phyloP scores from a whole-genome alignment of 2,797 vertebrate species.

The Cheirogaleus major region DNA sequence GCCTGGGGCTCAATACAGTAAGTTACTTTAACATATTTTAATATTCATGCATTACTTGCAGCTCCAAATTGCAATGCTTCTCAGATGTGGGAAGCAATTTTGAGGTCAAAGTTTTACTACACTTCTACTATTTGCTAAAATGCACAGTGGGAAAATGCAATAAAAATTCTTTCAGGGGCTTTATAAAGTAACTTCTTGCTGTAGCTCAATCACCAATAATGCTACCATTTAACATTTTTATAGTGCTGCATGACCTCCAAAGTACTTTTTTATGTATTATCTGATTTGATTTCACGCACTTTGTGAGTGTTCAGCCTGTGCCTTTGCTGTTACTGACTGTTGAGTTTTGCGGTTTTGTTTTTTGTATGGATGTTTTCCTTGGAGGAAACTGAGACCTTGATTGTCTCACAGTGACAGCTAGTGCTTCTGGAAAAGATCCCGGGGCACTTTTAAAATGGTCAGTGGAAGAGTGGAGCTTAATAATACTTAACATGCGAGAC shows the following conservation, averaged over 20 bases:
- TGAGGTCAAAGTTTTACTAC: slow-evolving; percentile 56
- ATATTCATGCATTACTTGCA: slow-evolving; percentile 3
- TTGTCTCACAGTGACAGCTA: background rate
- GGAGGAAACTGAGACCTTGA: background rate
- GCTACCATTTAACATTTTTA: background rate
- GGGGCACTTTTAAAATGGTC: background rate
- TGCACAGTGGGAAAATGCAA: slow-evolving; percentile 45
- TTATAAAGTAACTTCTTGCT: background rate
- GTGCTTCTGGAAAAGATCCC: background rate
- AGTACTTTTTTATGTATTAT: background rate
- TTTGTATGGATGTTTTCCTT: background rate
- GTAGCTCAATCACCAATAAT: background rate
- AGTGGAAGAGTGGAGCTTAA: background rate
- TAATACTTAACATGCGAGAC: background rate
- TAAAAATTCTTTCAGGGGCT: background rate
- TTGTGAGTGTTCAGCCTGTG: background rate
- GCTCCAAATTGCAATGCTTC: background rate
- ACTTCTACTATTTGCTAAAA: slow-evolving; percentile 46
- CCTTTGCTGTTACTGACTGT: background rate
- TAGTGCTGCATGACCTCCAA: background rate
- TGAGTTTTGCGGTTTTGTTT: background rate
- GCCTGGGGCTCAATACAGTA: slow-evolving; percentile 91
- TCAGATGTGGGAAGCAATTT: slow-evolving; percentile 35
- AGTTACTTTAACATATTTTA: slow-evolving; percentile 76
- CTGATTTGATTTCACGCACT: background rate